A percentile compares a stretch with the other conserved stretches of the same genome.
phyloP scores from a whole-genome alignment of 2,797 vertebrate genomes.

The Gymnodraco acuticeps region DNA sequence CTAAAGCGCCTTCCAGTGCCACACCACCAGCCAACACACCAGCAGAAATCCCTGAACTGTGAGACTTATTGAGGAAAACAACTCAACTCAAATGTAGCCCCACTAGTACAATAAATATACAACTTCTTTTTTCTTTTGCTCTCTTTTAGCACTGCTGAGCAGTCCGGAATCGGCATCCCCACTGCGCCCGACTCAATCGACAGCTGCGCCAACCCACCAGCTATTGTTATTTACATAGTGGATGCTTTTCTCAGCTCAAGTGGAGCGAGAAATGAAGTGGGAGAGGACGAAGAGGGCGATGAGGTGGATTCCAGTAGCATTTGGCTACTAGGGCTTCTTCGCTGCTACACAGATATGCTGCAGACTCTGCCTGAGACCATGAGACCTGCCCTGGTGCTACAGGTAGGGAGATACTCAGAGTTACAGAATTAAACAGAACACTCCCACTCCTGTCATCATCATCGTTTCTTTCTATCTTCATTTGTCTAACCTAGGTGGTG shows the following conservation, averaged over 20 bases:
- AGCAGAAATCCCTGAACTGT: constrained; percentile 81
- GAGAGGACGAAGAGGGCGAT: constrained; percentile 89
- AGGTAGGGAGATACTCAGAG: constrained; percentile 80
- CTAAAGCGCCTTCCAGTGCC: constrained; percentile 80
- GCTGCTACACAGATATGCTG: constrained; percentile 97
- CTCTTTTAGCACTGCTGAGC: constrained; percentile 76
- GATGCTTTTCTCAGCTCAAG: constrained; percentile 93
- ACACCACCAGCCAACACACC: constrained; percentile 73
- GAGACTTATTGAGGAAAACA: constrained; percentile 24
- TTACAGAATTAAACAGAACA: background rate
- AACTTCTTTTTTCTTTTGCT: background rate
- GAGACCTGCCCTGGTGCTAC: constrained; percentile 93
- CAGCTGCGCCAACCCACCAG: constrained; percentile 90
- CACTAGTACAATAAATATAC: background rate
- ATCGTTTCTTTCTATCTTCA: background rate
- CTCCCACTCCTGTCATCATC: background rate
- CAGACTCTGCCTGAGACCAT: constrained; percentile 92
- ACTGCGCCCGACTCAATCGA: constrained; percentile 91
- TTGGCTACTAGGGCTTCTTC: constrained; percentile 95
- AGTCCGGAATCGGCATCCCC: constrained; percentile 94
- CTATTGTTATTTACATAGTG: constrained; percentile 95
- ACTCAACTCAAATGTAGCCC: background rate
- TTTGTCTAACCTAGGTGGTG: constrained; percentile 86
- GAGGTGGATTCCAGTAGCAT: constrained; percentile 90
- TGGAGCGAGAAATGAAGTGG: constrained; percentile 82